These are phyloP conservation scores for Hemiscyllium ocellatum DNA, from an alignment of 2,113 vertebrate genomes.

Conservation along the genomic window DNA sequence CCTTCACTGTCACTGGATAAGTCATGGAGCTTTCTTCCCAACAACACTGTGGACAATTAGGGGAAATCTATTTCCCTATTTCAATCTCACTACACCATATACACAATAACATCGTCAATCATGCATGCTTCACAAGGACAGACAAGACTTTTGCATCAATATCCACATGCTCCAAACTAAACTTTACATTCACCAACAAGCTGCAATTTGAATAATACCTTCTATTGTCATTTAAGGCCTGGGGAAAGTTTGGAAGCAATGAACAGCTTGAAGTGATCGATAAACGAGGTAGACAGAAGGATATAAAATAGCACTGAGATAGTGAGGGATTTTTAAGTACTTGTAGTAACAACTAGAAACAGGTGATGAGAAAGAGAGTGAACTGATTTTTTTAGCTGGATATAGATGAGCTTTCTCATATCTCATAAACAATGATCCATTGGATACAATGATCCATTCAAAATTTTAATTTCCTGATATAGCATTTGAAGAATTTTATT, in stretches of 20 bases:
- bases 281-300: not conserved
- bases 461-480: too few relatives aligned
- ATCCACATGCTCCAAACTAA: not conserved
- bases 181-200: not conserved
- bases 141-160: not conserved
- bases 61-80: not conserved
- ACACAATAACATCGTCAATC: not conserved
- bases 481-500: too few relatives aligned
- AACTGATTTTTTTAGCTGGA: too few relatives aligned
- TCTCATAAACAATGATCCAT: too few relatives aligned
- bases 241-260: not conserved
- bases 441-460: too few relatives aligned
- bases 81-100: not conserved
- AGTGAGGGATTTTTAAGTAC: not conserved
- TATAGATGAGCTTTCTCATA: too few relatives aligned
- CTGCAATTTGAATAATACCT: not conserved
- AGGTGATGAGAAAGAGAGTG: not conserved
- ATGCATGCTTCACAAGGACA: not conserved
- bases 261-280: not conserved
- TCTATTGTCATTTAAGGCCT: not conserved
- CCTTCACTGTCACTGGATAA: too few relatives aligned
- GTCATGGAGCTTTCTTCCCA: too few relatives aligned
- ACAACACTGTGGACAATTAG: not conserved
- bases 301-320: not conserved
- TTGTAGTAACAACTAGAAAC: not conserved